Evolutionary conservation across 1,140 invertebrate genomes (phyloP).

Genomic region (Trissolcus basalis): DNA sequence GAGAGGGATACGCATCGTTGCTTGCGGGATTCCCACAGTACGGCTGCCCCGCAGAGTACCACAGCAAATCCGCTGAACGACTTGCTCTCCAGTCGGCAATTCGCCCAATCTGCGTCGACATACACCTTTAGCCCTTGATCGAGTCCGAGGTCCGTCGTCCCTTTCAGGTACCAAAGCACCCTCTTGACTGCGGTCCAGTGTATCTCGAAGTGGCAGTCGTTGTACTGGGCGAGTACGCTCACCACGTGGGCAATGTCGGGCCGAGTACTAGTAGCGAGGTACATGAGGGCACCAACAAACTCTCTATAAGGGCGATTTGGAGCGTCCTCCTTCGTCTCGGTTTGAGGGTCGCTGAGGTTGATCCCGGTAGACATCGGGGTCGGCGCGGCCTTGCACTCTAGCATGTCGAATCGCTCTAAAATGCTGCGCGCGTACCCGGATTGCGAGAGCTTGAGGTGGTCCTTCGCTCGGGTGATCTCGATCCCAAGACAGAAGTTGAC

Average conservation of each 20-base stretch:
- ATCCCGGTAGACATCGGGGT: not conserved
- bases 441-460: not conserved
- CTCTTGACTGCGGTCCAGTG: not conserved
- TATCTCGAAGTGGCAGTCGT: not conserved
- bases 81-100: not conserved
- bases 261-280: not conserved
- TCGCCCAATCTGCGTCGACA: conserved; percentile 2
- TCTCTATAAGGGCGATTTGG: not conserved
- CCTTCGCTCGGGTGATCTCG: not conserved
- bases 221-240: not conserved
- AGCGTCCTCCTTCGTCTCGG: not conserved
- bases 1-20: not conserved
- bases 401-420: conserved; percentile 1
- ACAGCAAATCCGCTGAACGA: too few species aligned
- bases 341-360: not conserved
- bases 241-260: not conserved
- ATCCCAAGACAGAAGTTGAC: conserved; percentile 2
- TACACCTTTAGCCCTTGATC: not conserved
- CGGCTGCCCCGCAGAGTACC: too few species aligned
- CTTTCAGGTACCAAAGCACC: not conserved
- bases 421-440: not conserved
- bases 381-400: not conserved
- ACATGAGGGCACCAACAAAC: not conserved
- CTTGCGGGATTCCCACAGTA: not conserved
- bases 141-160: conserved; percentile 2